Conservation (phyloP, 2,888 invertebrate species). For the Dendrolimus pini region DNA sequence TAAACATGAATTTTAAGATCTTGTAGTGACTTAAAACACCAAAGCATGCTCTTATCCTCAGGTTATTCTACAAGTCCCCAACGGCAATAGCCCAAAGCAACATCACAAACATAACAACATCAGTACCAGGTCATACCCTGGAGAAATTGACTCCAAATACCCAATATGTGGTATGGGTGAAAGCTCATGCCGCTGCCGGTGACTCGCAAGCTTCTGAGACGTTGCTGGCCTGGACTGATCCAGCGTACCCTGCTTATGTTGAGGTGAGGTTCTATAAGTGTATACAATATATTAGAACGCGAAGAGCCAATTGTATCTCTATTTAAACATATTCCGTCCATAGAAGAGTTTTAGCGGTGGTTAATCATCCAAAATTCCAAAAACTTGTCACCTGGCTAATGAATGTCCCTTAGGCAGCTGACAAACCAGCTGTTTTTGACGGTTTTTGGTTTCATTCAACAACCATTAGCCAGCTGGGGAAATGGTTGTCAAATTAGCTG, state of each 20-base stretch:
- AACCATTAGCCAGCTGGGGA: too few relatives aligned
- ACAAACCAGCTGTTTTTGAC: too few relatives aligned
- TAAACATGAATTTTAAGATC: too few relatives aligned
- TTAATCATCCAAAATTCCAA: too few relatives aligned
- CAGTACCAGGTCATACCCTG: conserved; percentile 83
- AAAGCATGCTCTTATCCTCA: conserved; percentile 27
- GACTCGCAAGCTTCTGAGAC: conserved; percentile 88
- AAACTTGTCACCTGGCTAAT: too few relatives aligned
- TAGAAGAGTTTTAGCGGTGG: too few relatives aligned
- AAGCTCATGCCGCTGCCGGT: conserved; percentile 81
- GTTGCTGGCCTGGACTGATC: conserved; percentile 90
- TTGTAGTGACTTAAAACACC: too few relatives aligned
- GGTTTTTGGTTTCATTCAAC: too few relatives aligned
- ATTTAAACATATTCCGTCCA: too few relatives aligned
- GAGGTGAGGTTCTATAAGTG: conserved; percentile 75
- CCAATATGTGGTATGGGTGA: conserved; percentile 88
- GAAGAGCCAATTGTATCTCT: too few relatives aligned
- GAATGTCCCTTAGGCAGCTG: too few relatives aligned
- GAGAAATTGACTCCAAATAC: conserved; percentile 86
- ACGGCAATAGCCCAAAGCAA: conserved; percentile 71
- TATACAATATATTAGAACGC: neutral
- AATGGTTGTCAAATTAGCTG: too few relatives aligned
- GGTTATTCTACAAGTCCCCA: conserved; percentile 82
- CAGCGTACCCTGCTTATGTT: conserved; percentile 90
- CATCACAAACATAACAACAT: conserved; percentile 79